Conservation (phyloP, 2,888 invertebrate genomes). For the Zelleria hepariella region DNA sequence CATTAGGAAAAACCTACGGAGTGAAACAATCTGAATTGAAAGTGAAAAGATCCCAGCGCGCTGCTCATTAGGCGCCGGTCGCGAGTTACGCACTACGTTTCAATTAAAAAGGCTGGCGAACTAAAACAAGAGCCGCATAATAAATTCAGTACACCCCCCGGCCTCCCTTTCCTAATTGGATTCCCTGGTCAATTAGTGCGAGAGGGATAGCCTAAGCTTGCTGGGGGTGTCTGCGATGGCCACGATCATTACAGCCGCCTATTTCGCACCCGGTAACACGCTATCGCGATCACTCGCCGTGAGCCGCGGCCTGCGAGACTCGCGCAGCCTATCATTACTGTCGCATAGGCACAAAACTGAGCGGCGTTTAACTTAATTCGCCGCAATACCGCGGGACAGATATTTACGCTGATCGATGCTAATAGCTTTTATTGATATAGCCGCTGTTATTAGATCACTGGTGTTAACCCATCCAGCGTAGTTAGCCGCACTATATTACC, state of each 20-base stretch:
- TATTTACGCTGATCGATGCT: slow-evolving; percentile 62
- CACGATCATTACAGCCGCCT: slow-evolving; percentile 2
- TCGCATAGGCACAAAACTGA: slow-evolving; percentile 20
- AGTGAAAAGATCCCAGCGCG: slow-evolving; percentile 25
- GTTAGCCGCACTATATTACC: slow-evolving; percentile 51
- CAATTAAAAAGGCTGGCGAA: slow-evolving; percentile 55
- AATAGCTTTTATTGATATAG: slow-evolving; percentile 69
- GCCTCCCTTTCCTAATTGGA: slow-evolving; percentile 54
- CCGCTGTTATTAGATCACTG: slow-evolving; percentile 48
- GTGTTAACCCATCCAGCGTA: slow-evolving; percentile 26
- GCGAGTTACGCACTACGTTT: slow-evolving; percentile 54
- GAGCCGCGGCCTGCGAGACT: slow-evolving; percentile 18
- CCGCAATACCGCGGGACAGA: slow-evolving; percentile 47
- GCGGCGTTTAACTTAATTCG: slow-evolving; percentile 56
- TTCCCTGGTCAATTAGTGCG: slow-evolving; percentile 57
- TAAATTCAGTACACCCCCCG: slow-evolving; percentile 49
- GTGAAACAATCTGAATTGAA: slow-evolving; percentile 4
- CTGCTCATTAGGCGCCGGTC: slow-evolving; percentile 31
- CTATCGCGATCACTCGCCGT: neutral
- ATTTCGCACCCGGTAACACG: slow-evolving; percentile 17
- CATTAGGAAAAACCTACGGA: neutral
- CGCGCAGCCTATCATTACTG: slow-evolving; percentile 39
- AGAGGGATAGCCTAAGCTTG: slow-evolving; percentile 30
- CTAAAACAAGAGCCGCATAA: slow-evolving; percentile 53
- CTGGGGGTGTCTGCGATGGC: neutral